phyloP scores from a whole-genome alignment of 2,888 invertebrate species.

The Liodrosophila aerea region DNA sequence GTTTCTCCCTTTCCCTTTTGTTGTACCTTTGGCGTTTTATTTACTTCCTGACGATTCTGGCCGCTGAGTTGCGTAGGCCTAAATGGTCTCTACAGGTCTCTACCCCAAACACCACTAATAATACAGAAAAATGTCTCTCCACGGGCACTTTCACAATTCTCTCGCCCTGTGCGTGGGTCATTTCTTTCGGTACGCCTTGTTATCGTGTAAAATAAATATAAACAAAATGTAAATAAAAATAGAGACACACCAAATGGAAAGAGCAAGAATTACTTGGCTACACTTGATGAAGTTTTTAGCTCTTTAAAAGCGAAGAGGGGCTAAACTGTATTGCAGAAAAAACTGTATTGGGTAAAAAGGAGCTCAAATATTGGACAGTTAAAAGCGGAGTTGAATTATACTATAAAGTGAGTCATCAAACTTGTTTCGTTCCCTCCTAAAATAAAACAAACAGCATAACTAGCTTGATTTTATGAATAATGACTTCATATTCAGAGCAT shows the following conservation, averaged over 20 bases:
- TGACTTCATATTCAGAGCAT: no score
- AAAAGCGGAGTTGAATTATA: no score
- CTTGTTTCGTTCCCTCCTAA: no score
- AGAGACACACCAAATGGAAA: slow-evolving; percentile 1
- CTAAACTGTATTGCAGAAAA: no score
- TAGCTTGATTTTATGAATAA: no score
- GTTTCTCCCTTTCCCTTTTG: not conserved
- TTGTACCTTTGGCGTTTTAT: slow-evolving; percentile 9
- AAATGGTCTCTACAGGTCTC: not conserved
- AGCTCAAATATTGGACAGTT: no score
- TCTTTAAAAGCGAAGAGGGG: no score
- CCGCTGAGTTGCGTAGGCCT: slow-evolving; percentile 13
- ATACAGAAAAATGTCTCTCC: slow-evolving; percentile 3
- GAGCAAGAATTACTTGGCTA: slow-evolving; percentile 7
- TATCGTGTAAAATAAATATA: slow-evolving; percentile 50
- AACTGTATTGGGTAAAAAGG: no score
- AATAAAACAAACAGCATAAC: no score
- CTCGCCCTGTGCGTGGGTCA: slow-evolving; percentile 2
- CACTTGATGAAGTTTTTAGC: not conserved
- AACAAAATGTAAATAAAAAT: slow-evolving; percentile 25
- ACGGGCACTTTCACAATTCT: slow-evolving; percentile 40
- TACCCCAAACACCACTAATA: not conserved
- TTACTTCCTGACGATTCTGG: slow-evolving; percentile 27
- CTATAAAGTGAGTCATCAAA: no score
- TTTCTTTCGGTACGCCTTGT: slow-evolving; percentile 14